phyloP scores from a whole-genome alignment of 2,888 invertebrate genomes.

The Odontocerum albicorne region DNA sequence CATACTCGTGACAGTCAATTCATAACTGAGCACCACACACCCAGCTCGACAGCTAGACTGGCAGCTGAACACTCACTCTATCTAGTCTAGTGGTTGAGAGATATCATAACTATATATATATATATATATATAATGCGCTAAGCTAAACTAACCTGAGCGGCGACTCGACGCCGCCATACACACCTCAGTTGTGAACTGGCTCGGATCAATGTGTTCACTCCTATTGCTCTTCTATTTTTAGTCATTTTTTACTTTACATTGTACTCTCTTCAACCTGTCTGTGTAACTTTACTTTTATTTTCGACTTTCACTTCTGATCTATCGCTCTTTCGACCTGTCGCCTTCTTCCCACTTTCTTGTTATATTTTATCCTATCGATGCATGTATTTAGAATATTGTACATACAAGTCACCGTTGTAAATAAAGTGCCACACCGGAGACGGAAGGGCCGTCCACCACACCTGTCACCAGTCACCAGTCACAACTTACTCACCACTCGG shows the following conservation, averaged over 20 bases:
- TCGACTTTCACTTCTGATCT: slow-evolving; percentile 28
- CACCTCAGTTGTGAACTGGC: slow-evolving; percentile 38
- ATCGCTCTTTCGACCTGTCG: slow-evolving; percentile 36
- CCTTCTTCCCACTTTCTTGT: slow-evolving; percentile 36
- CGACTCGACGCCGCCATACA: slow-evolving; percentile 32
- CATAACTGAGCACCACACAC: slow-evolving; percentile 35
- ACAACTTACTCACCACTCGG: slow-evolving; percentile 31
- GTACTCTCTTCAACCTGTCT: slow-evolving; percentile 38
- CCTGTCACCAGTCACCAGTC: slow-evolving; percentile 48
- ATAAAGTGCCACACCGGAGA: slow-evolving; percentile 20
- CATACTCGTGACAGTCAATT: slow-evolving; percentile 31
- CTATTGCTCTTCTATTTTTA: slow-evolving; percentile 29
- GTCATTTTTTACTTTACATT: slow-evolving; percentile 31
- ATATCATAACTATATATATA: slow-evolving; percentile 27
- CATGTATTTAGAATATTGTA: slow-evolving; percentile 31
- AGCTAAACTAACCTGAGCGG: too few relatives aligned
- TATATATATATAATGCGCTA: too few relatives aligned
- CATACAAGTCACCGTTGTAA: slow-evolving; percentile 27
- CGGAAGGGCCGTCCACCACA: slow-evolving; percentile 42
- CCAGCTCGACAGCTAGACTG: too few relatives aligned
- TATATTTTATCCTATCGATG: slow-evolving; percentile 31
- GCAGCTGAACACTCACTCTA: slow-evolving; percentile 19
- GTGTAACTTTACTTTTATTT: slow-evolving; percentile 50
- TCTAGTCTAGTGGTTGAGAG: slow-evolving; percentile 16
- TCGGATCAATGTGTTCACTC: slow-evolving; percentile 33